Evolutionary conservation across 2,888 invertebrate genomes (phyloP).

Genomic region (Strigamia crassipes): DNA sequence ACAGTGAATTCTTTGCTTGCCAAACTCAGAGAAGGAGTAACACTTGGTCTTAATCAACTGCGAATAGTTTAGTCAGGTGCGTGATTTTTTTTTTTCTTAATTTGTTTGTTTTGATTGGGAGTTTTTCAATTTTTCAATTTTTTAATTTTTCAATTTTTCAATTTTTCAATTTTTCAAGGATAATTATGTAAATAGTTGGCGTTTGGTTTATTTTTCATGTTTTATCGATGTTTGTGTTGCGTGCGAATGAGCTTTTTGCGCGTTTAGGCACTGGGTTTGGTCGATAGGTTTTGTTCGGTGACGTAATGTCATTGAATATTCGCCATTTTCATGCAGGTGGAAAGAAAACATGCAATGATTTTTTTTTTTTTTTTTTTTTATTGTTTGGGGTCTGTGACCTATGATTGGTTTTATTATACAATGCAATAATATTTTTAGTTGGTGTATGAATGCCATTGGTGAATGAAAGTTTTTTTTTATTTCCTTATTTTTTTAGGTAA

Average conservation of each 20-base stretch:
- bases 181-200: neutral
- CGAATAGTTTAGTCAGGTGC: slow-evolving; percentile 26
- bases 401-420: neutral
- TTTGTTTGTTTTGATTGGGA: neutral
- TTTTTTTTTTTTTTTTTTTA: neutral
- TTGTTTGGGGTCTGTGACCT: slow-evolving; percentile 22
- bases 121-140: no score
- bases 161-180: neutral
- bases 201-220: neutral
- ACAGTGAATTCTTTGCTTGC: slow-evolving; percentile 27
- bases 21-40: slow-evolving; percentile 18
- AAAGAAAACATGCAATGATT: slow-evolving; percentile 17
- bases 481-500: neutral
- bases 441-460: neutral
- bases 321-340: slow-evolving; percentile 23
- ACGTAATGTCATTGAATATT: slow-evolving; percentile 24
- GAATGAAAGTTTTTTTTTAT: neutral
- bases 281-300: slow-evolving; percentile 1
- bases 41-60: neutral
- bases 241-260: neutral
- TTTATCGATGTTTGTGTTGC: neutral
- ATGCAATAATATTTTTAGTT: neutral
- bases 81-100: neutral
- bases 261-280: neutral
- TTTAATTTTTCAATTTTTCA: no score